Percentiles rank a stretch among this genome's conserved stretches.
These are phyloP conservation scores for Anarrhichthys ocellatus DNA, from an alignment of 2,113 vertebrate species.

Conservation along the genomic window DNA sequence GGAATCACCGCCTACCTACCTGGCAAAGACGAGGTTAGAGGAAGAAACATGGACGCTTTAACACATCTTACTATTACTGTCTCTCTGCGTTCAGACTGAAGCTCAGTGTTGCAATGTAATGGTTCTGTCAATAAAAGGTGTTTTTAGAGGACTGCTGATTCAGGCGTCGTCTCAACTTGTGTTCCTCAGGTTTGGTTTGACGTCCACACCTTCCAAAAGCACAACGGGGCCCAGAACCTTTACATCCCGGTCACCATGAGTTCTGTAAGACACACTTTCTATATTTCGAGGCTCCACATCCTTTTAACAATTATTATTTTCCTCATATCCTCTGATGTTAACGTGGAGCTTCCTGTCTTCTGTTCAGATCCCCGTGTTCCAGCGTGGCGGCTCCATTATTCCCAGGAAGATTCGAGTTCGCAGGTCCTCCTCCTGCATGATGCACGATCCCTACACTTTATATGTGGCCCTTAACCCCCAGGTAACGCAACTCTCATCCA, in stretches of 20 bases:
- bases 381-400: conserved; percentile 90
- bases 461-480: conserved; percentile 87
- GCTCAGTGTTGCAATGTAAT: neutral
- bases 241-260: conserved; percentile 89
- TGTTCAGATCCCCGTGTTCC: conserved; percentile 90
- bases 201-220: conserved; percentile 87
- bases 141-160: neutral
- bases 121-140: neutral
- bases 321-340: neutral
- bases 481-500: conserved; percentile 71
- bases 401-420: conserved; percentile 88
- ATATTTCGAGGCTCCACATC: neutral
- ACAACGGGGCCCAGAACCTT: conserved; percentile 87
- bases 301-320: neutral
- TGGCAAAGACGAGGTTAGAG: conserved; percentile 87
- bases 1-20: conserved; percentile 91
- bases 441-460: conserved; percentile 89
- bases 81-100: neutral
- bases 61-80: neutral
- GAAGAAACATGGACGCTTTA: neutral
- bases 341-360: neutral
- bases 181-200: conserved; percentile 90
- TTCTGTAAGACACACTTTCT: conserved; percentile 64
- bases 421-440: conserved; percentile 90
- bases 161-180: neutral